Base-by-base conservation (phyloP, 2,888 invertebrate species). In the Tanypteryx hageni region DNA sequence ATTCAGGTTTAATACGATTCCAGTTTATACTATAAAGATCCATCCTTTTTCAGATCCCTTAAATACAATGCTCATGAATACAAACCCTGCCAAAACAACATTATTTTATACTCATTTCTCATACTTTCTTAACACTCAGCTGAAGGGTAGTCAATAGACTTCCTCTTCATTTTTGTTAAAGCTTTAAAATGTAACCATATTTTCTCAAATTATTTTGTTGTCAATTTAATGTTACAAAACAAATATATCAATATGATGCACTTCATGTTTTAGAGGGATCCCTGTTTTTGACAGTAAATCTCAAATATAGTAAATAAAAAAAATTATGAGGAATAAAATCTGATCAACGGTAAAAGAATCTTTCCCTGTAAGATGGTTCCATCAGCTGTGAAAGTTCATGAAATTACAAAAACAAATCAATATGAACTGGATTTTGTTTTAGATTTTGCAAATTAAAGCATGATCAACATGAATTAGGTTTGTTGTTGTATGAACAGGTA, bases 351-450 rank as follows among this genome's bases (percentile, higher is more conserved):
- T 22, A 22, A 76, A 22, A 76, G 22, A 13, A 27, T 76, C 76
- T 76, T 76, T 76, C 76, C 76, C 22, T 76, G 4, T 10, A 76
- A 76, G 76, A 22, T 76, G 76, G 76, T 76, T 76, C 76, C 76
- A 76, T 76, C 27, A 76, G 22, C 5, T 76, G 27, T n/a, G 10
- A 68, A n/a, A 68, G 7, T 68, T 64, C 44, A 44, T 44, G 44
- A 44, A 44, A 44, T 44, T 5, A 44, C 44, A 3, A 44, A 44
- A 44, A 44, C 44, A 44, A 44, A 44, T 44, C 44, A 44, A 44
- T 44, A 44, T 44, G 44, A 44, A 44, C 1, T 44, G 44, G 44
- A 44, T 44, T 44, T 44, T n/a, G n/a, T 44, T 44, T 44, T 44
- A 44, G 44, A 44, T 44, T 44, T 44, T 44, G 44, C 44, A 5